Evolutionary conservation across 2,797 vertebrate species (phyloP), one percentile per base, ranked within the genome.

Genomic region (Leptoclinus maculatus): DNA sequence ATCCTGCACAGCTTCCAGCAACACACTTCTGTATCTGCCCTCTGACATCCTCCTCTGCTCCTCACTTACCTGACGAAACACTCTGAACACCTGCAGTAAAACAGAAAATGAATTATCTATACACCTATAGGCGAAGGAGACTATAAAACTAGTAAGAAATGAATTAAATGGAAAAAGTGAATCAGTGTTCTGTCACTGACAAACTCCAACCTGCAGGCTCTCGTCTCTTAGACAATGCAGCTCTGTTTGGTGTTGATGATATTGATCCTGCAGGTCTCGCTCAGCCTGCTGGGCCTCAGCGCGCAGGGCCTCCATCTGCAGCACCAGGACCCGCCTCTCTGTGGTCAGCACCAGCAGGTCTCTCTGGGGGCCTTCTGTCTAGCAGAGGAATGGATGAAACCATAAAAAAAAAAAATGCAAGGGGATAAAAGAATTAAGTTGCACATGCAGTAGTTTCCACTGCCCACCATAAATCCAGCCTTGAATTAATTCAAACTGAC

Each of bases 1-100:
- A 0, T 97, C 97, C 89, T 83, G 93, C 38, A 97, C 95, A 5
- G 95, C 81, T 56, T 95, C 94, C 68, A 95, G 92, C 76, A 97
- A 92, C 80, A 97, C 91, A 7, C 60, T 86, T 36, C 83, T 87
- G 83, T 97, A 94, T 32, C 80, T 87, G 45, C 57, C 72, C 74
- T 97, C 96, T 29, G 93, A 92, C 1, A 78, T 80, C 65, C 84
- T 90, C 79, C 90, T 91, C 88, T 95, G 95, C 85, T 96, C 92
- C 75, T 96, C 95, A 1, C 95, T 94, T 5, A 94, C 91, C 60
- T 83, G 88, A 25, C 86, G 94, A 89, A 97, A 98, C 68, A 90
- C 94, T 77, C 53, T 79, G 66, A 98, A 97, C 75, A 97, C 96
- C 97, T 98, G 71, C 0, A 69, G 62, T 9, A 16, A 14, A 32